Evolutionary conservation across 2,797 vertebrate genomes (phyloP).

Genomic region (Triplophysa bombifrons): DNA sequence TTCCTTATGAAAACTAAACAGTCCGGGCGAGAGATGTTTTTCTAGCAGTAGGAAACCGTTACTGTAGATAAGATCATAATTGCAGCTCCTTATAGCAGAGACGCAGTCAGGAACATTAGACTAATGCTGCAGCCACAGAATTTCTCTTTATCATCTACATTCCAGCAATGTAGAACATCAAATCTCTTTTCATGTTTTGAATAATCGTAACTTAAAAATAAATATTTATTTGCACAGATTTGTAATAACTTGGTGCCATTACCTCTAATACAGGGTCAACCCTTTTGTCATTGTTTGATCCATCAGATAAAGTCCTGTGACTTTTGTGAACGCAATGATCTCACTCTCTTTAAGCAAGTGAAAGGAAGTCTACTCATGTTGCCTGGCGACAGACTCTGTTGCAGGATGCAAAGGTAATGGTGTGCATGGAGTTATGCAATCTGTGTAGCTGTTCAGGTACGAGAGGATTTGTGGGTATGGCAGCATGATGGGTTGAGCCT

Average conservation of each 20-base stretch:
- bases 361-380: constrained; percentile 33
- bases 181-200: background rate
- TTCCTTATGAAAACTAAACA: constrained; percentile 55
- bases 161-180: constrained; percentile 44
- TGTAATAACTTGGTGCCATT: background rate
- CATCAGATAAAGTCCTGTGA: constrained; percentile 49
- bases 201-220: background rate
- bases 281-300: constrained; percentile 49
- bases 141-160: constrained; percentile 53
- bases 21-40: constrained; percentile 49
- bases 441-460: background rate
- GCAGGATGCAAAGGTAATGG: constrained; percentile 3
- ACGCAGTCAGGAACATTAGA: constrained; percentile 52
- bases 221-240: background rate
- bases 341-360: constrained; percentile 23
- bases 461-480: constrained; percentile 1
- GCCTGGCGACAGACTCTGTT: constrained; percentile 12
- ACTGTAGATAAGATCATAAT: constrained; percentile 65
- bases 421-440: constrained; percentile 3
- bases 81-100: constrained; percentile 60
- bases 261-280: constrained; percentile 21
- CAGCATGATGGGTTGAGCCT: background rate
- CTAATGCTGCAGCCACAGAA: constrained; percentile 49
- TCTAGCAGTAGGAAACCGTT: constrained; percentile 62
- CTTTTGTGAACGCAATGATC: constrained; percentile 33